Conservation (phyloP, 2,888 invertebrate genomes). For the Yponomeuta cagnagella region DNA sequence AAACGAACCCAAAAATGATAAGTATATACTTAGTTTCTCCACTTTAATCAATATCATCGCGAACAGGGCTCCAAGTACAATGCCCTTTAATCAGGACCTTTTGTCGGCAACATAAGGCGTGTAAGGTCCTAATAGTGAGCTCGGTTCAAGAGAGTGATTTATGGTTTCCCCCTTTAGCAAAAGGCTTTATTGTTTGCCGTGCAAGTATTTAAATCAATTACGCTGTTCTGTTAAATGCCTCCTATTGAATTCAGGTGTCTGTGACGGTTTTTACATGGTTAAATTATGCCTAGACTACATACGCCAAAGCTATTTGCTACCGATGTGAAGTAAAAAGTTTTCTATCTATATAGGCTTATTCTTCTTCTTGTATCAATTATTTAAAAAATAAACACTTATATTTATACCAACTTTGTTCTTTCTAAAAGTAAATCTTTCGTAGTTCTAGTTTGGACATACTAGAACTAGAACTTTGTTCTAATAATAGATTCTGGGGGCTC, state of each 20-base stretch:
- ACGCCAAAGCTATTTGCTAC: too few relatives aligned
- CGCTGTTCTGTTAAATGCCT: neutral
- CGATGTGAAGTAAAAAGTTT: too few relatives aligned
- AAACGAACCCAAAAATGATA: neutral
- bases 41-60: conserved; percentile 9
- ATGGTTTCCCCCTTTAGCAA: conserved; percentile 31
- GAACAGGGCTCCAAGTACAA: conserved; percentile 17
- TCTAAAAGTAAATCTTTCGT: too few relatives aligned
- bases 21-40: neutral
- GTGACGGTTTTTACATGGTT: too few relatives aligned
- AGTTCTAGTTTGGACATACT: too few relatives aligned
- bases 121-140: conserved; percentile 28
- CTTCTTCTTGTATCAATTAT: too few relatives aligned
- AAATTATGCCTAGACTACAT: too few relatives aligned
- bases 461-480: too few relatives aligned
- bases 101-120: conserved; percentile 25
- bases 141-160: conserved; percentile 35
- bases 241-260: neutral
- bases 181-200: conserved; percentile 30
- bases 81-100: conserved; percentile 22
- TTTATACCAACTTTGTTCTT: too few relatives aligned
- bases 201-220: conserved; percentile 33
- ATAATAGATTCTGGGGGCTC: too few relatives aligned
- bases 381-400: too few relatives aligned
- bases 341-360: too few relatives aligned